A percentile compares a stretch with the other conserved stretches of the same genome.
These are phyloP conservation scores for Halesus radiatus DNA, from an alignment of 1,140 invertebrate species.

Conservation along the genomic window DNA sequence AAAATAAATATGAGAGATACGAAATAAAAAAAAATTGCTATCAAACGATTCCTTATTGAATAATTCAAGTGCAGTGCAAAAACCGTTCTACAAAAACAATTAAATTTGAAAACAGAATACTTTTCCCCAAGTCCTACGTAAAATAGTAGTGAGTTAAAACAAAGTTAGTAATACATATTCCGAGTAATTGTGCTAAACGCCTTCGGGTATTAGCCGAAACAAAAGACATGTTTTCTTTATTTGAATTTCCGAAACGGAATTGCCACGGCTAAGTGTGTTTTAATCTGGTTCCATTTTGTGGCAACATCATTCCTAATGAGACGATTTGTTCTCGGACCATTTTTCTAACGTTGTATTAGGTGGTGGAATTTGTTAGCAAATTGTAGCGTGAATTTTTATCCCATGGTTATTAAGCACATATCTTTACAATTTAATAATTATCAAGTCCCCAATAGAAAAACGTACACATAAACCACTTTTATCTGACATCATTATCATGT, in stretches of 20 bases:
- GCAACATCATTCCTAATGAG: conserved; percentile 50
- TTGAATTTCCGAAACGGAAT: conserved; percentile 42
- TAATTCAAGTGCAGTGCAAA: background rate
- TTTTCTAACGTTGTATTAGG: conserved; percentile 2
- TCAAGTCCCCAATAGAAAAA: background rate
- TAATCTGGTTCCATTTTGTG: conserved; percentile 50
- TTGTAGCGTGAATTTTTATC: conserved; percentile 5
- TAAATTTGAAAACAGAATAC: too few species aligned
- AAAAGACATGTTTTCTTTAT: conserved; percentile 42
- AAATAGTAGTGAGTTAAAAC: background rate
- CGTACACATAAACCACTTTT: too few species aligned
- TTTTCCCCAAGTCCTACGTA: too few species aligned
- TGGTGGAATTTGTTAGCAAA: conserved; percentile 9
- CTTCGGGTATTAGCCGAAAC: conserved; percentile 20
- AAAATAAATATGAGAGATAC: too few species aligned
- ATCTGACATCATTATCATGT: too few species aligned
- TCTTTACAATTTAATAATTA: background rate
- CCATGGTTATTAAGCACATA: conserved; percentile 24
- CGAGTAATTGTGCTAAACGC: conserved; percentile 28
- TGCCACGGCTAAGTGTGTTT: conserved; percentile 48
- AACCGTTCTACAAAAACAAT: too few species aligned
- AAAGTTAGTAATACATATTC: conserved; percentile 15
- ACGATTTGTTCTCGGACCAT: conserved; percentile 40
- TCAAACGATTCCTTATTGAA: too few species aligned
- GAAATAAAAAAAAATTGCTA: too few species aligned